These are phyloP conservation scores for Onychomys arenicola DNA, from an alignment of 2,797 vertebrate species.

Conservation along the genomic window DNA sequence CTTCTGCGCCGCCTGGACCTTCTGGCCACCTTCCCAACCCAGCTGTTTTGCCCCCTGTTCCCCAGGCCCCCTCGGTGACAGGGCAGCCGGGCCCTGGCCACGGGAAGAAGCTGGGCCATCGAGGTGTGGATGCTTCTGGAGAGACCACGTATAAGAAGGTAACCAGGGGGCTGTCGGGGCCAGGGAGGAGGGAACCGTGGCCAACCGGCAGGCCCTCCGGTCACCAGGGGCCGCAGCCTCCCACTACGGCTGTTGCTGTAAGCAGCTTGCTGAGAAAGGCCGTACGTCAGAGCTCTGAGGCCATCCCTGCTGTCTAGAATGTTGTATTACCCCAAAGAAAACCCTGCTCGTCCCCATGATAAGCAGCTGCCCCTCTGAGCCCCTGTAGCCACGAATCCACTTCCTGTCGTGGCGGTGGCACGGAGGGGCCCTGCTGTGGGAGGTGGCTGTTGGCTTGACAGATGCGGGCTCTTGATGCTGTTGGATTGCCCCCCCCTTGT, in stretches of 20 bases:
- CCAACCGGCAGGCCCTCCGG: neutral
- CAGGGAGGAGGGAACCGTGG: neutral
- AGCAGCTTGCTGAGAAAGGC: neutral
- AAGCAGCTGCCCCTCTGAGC: neutral
- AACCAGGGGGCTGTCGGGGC: neutral
- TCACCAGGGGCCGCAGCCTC: neutral
- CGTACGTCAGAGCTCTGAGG: fast-evolving
- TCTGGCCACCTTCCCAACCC: neutral
- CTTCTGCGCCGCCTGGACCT: neutral
- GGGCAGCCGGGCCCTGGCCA: conserved; percentile 91
- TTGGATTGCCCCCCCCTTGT: neutral
- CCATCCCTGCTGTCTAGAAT: neutral
- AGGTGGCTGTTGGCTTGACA: too few relatives aligned
- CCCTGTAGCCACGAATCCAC: neutral
- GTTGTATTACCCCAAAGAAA: too few relatives aligned
- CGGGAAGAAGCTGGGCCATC: conserved; percentile 96
- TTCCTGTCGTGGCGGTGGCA: neutral
- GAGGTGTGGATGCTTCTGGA: conserved; percentile 97
- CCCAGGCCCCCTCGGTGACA: conserved; percentile 91
- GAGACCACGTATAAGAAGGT: conserved; percentile 99
- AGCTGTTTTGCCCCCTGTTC: neutral
- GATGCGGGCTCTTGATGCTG: too few relatives aligned
- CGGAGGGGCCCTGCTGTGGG: neutral
- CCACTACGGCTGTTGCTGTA: too few relatives aligned
- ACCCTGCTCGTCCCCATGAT: neutral